Base-by-base conservation (phyloP, 2,888 invertebrate genomes). In the Lasius fuliginosus region DNA sequence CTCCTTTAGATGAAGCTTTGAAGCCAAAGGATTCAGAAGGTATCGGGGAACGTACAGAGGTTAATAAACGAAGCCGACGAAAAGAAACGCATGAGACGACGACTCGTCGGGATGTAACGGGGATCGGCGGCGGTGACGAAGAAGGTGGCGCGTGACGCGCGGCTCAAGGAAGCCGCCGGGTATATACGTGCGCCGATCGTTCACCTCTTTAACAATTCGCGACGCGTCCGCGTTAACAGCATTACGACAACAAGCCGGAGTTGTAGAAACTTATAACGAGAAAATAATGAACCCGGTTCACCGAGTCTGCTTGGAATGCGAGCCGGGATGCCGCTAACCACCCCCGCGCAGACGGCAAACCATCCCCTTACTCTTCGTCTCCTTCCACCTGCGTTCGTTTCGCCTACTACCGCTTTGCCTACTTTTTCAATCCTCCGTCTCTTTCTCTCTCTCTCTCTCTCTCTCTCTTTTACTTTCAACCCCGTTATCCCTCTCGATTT, bases 231-330 rank as follows among this genome's bases (percentile, higher is more conserved):
- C 93, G 94, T 93, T 94, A 94, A 94, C 94, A 94, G 93, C 93
- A 93, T 94, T 94, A 94, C 94, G 94, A 94, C 94, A 94, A 94
- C 94, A 94, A 94, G 93, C 93, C 92, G 89, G 93, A 94, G 94
- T 94, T 94, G 94, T 94, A 94, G 94, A 94, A 94, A 94, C 94
- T 94, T 94, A 94, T 94, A 94, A 94, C 94, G 94, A 94, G 94
- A 94, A 94, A 94, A 94, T 94, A 94, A 94, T 94, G 94, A 94
- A 94, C 94, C 92, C 92, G 92, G 93, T 93, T 93, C 93, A 92
- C 92, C 92, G 90, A 90, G 92, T 93, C 93, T 94, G 92, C 93
- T 94, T 94, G 94, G 93, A 94, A 94, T 94, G 93, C 93, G 92
- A 93, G 92, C 91, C 92, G 90, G 90, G 90, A 91, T 88, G 86